Conservation (phyloP, 2,888 invertebrate species). For the Emmelina monodactyla region DNA sequence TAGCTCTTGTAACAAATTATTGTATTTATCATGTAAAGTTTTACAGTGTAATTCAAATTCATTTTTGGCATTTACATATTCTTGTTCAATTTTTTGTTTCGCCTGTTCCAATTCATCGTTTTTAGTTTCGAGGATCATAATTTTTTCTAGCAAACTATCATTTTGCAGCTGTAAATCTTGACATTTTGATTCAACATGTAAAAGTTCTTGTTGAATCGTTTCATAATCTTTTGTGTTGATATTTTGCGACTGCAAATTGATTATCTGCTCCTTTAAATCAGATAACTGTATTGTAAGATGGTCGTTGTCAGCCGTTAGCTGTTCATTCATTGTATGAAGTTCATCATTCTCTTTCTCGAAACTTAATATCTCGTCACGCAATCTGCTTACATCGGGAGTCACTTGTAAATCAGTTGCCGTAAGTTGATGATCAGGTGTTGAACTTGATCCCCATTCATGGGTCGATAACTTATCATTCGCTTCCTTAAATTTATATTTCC, state of each 20-base stretch:
- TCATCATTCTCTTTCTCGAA: slow-evolving; percentile 57
- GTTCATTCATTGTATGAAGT: slow-evolving; percentile 38
- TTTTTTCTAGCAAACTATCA: not conserved
- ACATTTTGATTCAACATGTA: not conserved
- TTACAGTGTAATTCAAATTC: too few relatives aligned
- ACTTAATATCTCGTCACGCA: slow-evolving; percentile 36
- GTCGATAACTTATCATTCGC: slow-evolving; percentile 69
- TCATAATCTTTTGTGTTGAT: slow-evolving; percentile 23
- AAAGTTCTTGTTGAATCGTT: slow-evolving; percentile 23
- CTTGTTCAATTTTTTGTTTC: too few relatives aligned
- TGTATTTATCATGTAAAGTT: too few relatives aligned
- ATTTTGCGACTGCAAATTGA: slow-evolving; percentile 23
- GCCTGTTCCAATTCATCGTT: too few relatives aligned
- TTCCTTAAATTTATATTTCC: slow-evolving; percentile 76
- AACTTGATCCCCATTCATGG: slow-evolving; percentile 39
- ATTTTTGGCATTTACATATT: too few relatives aligned
- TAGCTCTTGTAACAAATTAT: slow-evolving; percentile 28
- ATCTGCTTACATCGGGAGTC: too few relatives aligned
- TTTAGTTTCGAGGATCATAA: too few relatives aligned
- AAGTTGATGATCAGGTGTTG: slow-evolving; percentile 24
- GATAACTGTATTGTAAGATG: slow-evolving; percentile 27
- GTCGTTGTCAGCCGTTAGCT: slow-evolving; percentile 36
- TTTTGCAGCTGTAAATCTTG: not conserved
- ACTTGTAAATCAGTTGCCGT: too few relatives aligned
- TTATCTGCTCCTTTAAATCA: slow-evolving; percentile 32